Base-by-base conservation (phyloP, 2,113 vertebrate genomes). In the Parotia lawesii region DNA sequence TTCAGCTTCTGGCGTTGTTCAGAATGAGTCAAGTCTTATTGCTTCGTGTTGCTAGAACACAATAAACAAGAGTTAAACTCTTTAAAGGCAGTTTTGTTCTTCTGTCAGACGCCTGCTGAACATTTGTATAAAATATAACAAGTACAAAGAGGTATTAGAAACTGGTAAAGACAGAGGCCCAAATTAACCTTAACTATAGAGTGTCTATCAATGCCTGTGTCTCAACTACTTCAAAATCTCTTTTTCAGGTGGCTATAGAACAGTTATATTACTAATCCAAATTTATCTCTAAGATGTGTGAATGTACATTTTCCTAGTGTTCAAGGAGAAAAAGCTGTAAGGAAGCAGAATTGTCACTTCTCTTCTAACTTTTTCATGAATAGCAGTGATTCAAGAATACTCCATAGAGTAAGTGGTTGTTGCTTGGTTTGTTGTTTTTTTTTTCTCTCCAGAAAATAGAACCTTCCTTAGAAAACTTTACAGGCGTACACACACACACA, bases 11-110 rank as follows among this genome's bases (percentile, higher is more conserved):
- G 93, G 75, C 19, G 0, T 65, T 45, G 40, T n/a, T 90, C 31
- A 67, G 67, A 94, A 66, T 33, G 81, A 94, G 72, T 87, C 7
- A 25, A 85, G 75, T 96, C 83, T 92, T 89, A 94, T 85, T 91
- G 86, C 82, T 85, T 86, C 84, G 90, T 75, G 17, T 94, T 90
- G 47, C 67, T 92, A 37, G 70, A 94, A 94, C 6, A 5, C 61
- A 93, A 96, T 96, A 95, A 96, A 93, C 82, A 92, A 91, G 87
- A 89, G 65, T 95, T 94, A 96, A 95, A 96, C 93, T 88, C 67
- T 96, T 96, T 95, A 95, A 97, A 96, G 71, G 58, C 58, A 81
- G 69, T 65, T 95, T 96, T 96, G 65, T 91, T 95, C 76, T 92
- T 88, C 83, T 93, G 92, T 96, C 92, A 93, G 85, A 64, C 89